These are phyloP conservation scores for Rallus crepitans DNA, from an alignment of 2,797 vertebrate species.

Conservation along the genomic window DNA sequence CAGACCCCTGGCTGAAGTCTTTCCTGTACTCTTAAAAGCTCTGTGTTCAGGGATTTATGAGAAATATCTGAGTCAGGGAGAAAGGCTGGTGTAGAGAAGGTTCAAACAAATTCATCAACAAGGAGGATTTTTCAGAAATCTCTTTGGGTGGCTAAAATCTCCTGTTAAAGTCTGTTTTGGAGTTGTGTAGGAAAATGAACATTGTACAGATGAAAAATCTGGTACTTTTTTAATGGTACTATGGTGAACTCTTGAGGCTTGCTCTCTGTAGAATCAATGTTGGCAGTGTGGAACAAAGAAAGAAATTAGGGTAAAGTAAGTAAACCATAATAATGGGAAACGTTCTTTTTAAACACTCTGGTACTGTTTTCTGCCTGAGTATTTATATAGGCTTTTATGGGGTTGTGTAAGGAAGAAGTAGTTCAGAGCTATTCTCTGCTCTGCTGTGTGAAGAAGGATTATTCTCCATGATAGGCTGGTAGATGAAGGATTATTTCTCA, in stretches of 20 bases:
- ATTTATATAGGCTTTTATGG: neutral
- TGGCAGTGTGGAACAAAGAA: neutral
- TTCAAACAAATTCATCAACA: neutral
- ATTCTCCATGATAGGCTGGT: neutral
- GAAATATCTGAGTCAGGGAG: neutral
- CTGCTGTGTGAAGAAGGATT: neutral
- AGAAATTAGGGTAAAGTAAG: neutral
- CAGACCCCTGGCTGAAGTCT: neutral
- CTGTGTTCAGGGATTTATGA: neutral
- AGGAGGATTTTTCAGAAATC: neutral
- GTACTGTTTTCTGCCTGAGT: neutral
- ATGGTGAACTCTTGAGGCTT: neutral
- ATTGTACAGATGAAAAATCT: neutral
- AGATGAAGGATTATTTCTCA: neutral
- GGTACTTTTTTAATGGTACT: neutral
- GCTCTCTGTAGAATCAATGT: neutral
- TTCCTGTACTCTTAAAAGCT: neutral
- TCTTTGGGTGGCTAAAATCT: neutral
- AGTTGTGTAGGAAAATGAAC: neutral
- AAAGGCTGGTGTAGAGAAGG: neutral
- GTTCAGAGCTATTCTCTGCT: neutral
- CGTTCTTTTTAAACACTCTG: neutral
- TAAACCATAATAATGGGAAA: neutral
- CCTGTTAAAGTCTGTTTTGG: neutral
- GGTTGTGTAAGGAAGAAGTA: neutral